A percentile compares a stretch with the other conserved stretches of the same genome.
Conservation (phyloP, 1,140 invertebrate genomes). For the Drosophila arawakana region DNA sequence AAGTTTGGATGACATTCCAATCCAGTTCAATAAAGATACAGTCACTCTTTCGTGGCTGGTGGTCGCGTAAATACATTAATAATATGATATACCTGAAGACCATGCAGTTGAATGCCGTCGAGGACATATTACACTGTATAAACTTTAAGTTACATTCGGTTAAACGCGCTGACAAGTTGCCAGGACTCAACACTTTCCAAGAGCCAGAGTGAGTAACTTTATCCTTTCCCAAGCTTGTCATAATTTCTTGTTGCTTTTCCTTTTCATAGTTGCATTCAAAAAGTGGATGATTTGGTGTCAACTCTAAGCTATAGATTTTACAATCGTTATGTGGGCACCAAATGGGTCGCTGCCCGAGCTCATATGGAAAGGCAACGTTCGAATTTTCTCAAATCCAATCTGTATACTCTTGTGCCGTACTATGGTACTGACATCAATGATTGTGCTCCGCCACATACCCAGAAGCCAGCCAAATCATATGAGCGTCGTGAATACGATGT, state of each 20-base stretch:
- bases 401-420: conserved; percentile 13
- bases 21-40: conserved; percentile 46
- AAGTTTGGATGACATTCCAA: neutral
- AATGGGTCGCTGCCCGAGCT: neutral
- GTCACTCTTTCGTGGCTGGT: conserved; percentile 60
- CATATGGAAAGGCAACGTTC: neutral
- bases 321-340: conserved; percentile 15
- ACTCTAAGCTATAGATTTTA: conserved; percentile 12
- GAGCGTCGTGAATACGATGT: conserved; percentile 15
- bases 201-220: conserved; percentile 7
- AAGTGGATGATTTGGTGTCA: neutral
- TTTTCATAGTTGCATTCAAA: neutral
- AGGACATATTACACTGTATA: conserved; percentile 45
- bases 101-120: conserved; percentile 23
- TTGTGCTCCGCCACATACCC: neutral
- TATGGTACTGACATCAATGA: conserved; percentile 10
- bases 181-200: conserved; percentile 16
- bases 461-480: neutral
- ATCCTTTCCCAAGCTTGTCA: neutral
- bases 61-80: conserved; percentile 48
- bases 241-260: neutral
- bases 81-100: conserved; percentile 41
- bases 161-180: conserved; percentile 35
- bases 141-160: conserved; percentile 36
- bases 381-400: neutral